Evolutionary conservation across 2,888 invertebrate species (phyloP), one percentile per base, ranked within the genome.

Genomic region (Achlya flavicornis): DNA sequence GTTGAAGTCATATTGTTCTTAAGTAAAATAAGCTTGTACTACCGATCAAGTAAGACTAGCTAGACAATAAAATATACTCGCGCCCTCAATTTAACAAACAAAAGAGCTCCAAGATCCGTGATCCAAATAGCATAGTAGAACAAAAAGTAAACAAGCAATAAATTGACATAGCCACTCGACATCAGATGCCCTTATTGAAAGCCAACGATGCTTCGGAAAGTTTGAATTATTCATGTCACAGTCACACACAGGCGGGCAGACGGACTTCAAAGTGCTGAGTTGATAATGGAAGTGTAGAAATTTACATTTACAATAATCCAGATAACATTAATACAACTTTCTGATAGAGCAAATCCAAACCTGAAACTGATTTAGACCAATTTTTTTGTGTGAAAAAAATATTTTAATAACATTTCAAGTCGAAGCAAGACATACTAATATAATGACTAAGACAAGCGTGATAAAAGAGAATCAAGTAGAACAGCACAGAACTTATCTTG

Each of bases 171-270:
- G 68, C 68, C 60, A 72, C 71, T 66, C 73, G 73, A 73, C 76
- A 74, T 74, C 68, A 76, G 76, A 74, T 76, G 71, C 73, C 75
- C 75, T 74, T 78, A 74, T 81, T 80, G 76, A 77, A 83, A 81
- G 78, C 74, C 74, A 83, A 79, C 73, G 77, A 79, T 76, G 78
- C 72, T 73, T 71, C 66, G 66, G 63, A 60, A 66, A 68, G 64
- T 41, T 65, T 87, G 81, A 77, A 86, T 87, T 79, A 87, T 86
- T 85, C 86, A 87, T 81, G 68, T 32, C 73, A 66, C 73, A 71
- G 67, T 41, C 74, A 65, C 72, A 71, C 59, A 67, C 66, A 61
- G 68, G 63, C 61, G 62, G 63, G 65, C 61, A 66, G 53, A 62
- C 69, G 61, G 59, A 76, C 67, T 70, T 64, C 61, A 73, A 73